Evolutionary conservation across 2,113 vertebrate genomes (phyloP).

Genomic region (Ascaphus truei): DNA sequence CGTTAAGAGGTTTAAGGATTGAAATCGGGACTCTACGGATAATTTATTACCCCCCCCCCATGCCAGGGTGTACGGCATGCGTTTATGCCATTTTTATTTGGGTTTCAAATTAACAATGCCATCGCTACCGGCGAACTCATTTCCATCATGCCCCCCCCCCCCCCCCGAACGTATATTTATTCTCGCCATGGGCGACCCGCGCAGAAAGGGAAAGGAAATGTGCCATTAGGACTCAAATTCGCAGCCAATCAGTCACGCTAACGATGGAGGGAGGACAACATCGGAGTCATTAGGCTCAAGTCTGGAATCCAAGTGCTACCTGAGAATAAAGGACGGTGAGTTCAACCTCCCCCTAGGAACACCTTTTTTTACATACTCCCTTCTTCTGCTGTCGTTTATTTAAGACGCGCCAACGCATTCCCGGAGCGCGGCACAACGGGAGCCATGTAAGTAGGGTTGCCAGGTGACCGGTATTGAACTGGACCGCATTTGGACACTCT

Average conservation of each 20-base stretch:
- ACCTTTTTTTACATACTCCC: no score
- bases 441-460: no score
- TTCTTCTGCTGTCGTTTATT: no score
- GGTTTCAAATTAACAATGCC: background rate
- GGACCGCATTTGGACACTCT: no score
- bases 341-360: no score
- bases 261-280: slow-evolving; percentile 16
- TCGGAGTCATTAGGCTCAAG: background rate
- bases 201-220: background rate
- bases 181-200: background rate
- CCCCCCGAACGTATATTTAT: background rate
- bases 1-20: background rate
- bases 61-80: background rate
- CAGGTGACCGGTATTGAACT: no score
- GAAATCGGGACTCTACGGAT: background rate
- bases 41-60: slow-evolving; percentile 2
- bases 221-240: background rate
- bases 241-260: background rate
- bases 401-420: no score
- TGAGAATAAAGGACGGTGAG: no score
- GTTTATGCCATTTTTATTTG: background rate
- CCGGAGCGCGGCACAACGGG: no score
- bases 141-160: background rate
- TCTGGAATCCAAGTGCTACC: slow-evolving; percentile 14
- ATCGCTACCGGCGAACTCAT: background rate